phyloP scores from a whole-genome alignment of 2,797 vertebrate species.

The Artibeus jamaicensis region DNA sequence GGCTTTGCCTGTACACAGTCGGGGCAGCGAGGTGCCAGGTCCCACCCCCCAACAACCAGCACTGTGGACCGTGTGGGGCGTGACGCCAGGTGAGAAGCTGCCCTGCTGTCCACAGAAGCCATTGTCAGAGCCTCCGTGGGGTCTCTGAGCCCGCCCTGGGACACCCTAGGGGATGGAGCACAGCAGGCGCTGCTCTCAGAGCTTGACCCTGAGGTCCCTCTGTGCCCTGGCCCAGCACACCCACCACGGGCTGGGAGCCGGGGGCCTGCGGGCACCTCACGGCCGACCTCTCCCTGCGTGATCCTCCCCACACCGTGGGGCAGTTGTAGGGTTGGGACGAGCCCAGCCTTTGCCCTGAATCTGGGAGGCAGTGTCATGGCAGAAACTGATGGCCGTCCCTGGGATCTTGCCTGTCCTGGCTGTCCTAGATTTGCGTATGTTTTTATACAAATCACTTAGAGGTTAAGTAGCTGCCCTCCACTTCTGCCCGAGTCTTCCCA shows the following conservation, averaged over 20 bases:
- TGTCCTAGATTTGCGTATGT: background rate
- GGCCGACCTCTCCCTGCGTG: background rate
- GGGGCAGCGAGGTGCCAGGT: accelerated
- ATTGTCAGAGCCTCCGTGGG: background rate
- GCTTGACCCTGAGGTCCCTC: accelerated
- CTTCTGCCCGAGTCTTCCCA: background rate
- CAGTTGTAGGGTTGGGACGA: too few species aligned
- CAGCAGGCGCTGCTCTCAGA: background rate
- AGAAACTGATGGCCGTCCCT: background rate
- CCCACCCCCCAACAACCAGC: too few species aligned
- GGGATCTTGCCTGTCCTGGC: background rate
- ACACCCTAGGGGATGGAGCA: background rate
- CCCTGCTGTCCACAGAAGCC: background rate
- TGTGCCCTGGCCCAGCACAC: accelerated
- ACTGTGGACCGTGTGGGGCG: background rate
- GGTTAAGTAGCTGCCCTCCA: background rate
- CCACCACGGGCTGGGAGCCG: background rate
- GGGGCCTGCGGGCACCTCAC: accelerated
- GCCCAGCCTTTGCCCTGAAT: background rate
- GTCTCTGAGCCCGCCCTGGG: too few species aligned
- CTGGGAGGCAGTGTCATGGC: too few species aligned
- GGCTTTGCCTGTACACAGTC: background rate
- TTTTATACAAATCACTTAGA: background rate
- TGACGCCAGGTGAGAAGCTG: background rate
- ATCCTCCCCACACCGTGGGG: accelerated